Conservation (phyloP, 2,888 invertebrate species). For the Caenorhabditis sp. region DNA sequence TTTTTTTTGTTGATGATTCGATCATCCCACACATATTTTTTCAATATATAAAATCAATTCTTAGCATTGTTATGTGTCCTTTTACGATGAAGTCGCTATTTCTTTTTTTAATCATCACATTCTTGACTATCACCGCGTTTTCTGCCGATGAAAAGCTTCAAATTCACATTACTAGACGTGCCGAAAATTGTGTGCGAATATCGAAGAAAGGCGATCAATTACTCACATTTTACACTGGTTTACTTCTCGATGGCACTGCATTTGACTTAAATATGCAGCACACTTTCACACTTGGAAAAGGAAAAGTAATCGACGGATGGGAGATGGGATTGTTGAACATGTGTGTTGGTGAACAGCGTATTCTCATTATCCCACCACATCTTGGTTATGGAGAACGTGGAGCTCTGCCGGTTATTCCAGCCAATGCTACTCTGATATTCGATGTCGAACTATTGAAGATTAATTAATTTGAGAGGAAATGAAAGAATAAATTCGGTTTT, state of each 20-base stretch:
- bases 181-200: constrained; percentile 80
- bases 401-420: constrained; percentile 85
- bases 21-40: too few relatives aligned
- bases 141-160: too few relatives aligned
- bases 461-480: too few relatives aligned
- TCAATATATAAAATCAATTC: too few relatives aligned
- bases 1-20: too few relatives aligned
- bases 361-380: constrained; percentile 85
- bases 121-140: too few relatives aligned
- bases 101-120: too few relatives aligned
- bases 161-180: too few relatives aligned
- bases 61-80: too few relatives aligned
- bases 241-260: constrained; percentile 83
- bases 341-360: constrained; percentile 80
- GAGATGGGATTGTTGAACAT: constrained; percentile 85
- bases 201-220: constrained; percentile 82
- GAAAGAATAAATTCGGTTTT: too few relatives aligned
- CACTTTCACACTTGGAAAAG: constrained; percentile 83
- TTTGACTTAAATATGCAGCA: constrained; percentile 83
- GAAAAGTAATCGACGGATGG: constrained; percentile 86
- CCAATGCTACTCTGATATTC: constrained; percentile 62
- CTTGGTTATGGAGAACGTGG: constrained; percentile 85
- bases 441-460: constrained; percentile 68
- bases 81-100: too few relatives aligned
- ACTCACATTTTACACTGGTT: constrained; percentile 85